phyloP scores from a whole-genome alignment of 2,888 invertebrate genomes.

The Habrosyne pyritoides region DNA sequence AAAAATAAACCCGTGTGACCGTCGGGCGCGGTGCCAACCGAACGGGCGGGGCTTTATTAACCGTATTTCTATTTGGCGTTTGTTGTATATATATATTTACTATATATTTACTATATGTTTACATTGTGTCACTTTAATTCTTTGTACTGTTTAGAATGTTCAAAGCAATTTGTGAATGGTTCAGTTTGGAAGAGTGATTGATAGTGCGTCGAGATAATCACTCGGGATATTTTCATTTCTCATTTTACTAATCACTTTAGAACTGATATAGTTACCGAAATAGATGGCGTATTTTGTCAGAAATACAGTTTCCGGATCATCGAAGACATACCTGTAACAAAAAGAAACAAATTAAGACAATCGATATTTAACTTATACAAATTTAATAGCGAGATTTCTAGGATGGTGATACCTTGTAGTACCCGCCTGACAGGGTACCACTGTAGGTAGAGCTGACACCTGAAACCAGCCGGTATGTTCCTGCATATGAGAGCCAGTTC shows the following conservation, averaged over 20 bases:
- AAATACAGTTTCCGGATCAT: background rate
- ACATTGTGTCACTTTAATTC: conserved; percentile 14
- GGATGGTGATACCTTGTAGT: too few relatives aligned
- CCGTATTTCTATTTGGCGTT: conserved; percentile 6
- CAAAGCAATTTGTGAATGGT: background rate
- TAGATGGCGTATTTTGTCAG: too few relatives aligned
- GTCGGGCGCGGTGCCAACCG: conserved; percentile 50
- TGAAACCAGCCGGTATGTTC: too few relatives aligned
- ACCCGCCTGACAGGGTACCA: too few relatives aligned
- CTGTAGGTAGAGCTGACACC: too few relatives aligned
- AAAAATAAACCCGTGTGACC: conserved; percentile 59
- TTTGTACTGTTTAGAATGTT: background rate
- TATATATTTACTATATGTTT: conserved; percentile 27
- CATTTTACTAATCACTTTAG: too few relatives aligned
- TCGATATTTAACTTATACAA: background rate
- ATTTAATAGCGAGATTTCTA: background rate
- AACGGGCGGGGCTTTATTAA: conserved; percentile 18
- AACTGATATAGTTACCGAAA: too few relatives aligned
- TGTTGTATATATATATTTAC: too few relatives aligned
- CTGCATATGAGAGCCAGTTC: too few relatives aligned
- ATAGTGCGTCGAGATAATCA: background rate
- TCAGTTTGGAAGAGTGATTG: background rate
- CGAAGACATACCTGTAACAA: background rate
- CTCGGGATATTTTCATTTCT: background rate
- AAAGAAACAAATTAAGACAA: background rate